Conservation (phyloP, 2,888 invertebrate species). For the Orthonychiurus folsomi region DNA sequence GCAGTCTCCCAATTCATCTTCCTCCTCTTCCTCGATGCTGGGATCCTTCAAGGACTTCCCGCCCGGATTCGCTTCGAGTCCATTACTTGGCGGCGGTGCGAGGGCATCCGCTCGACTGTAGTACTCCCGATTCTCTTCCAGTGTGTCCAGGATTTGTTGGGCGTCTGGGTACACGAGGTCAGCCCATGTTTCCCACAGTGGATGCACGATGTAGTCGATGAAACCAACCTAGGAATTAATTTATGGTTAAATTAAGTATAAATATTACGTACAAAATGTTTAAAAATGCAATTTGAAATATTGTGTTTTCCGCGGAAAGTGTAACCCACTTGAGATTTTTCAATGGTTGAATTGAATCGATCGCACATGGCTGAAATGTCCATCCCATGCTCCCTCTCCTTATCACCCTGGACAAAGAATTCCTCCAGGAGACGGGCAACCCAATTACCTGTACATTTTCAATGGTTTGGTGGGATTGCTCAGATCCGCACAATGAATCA, state of each 20-base stretch:
- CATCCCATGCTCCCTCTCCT: slow-evolving; percentile 87
- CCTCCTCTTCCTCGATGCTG: slow-evolving; percentile 42
- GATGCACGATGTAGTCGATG: slow-evolving; percentile 99
- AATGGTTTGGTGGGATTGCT: slow-evolving; percentile 91
- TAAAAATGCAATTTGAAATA: neutral
- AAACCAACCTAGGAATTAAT: slow-evolving; percentile 67
- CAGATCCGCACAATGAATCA: slow-evolving; percentile 98
- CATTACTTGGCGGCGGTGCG: slow-evolving; percentile 61
- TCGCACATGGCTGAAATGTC: slow-evolving; percentile 99
- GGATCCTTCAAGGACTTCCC: slow-evolving; percentile 46
- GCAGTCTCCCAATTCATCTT: slow-evolving; percentile 20
- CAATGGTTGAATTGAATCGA: slow-evolving; percentile 89
- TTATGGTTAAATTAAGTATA: too few relatives aligned
- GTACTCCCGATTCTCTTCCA: slow-evolving; percentile 98
- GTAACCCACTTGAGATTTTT: slow-evolving; percentile 96
- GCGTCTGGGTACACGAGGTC: slow-evolving; percentile 98
- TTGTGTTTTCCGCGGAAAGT: neutral
- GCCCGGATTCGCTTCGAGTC: slow-evolving; percentile 21
- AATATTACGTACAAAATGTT: neutral
- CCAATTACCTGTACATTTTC: slow-evolving; percentile 88
- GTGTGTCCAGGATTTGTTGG: slow-evolving; percentile 91
- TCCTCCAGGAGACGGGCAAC: slow-evolving; percentile 93
- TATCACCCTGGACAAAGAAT: slow-evolving; percentile 96
- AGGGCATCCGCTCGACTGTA: slow-evolving; percentile 89
- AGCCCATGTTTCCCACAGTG: slow-evolving; percentile 99